Conservation (phyloP, 2,888 invertebrate species). For the Imbricaverruca yamaguchii region DNA sequence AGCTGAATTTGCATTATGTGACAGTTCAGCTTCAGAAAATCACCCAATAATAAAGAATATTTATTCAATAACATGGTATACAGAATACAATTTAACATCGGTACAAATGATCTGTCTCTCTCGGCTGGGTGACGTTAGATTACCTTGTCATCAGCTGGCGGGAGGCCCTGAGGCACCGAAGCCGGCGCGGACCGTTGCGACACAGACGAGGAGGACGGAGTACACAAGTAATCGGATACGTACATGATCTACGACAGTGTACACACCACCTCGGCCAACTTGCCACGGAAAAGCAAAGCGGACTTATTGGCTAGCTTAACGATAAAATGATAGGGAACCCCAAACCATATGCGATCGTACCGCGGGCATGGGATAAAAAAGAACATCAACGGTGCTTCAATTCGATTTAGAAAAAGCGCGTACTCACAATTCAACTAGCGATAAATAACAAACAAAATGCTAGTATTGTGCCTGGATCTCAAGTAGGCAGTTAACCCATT, state of each 20-base stretch:
- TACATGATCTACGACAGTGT: conserved; percentile 6
- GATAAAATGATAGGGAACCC: conserved; percentile 10
- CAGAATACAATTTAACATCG: conserved; percentile 18
- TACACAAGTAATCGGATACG: not conserved
- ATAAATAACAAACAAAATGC: not conserved
- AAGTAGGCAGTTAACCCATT: no score
- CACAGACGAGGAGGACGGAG: not conserved
- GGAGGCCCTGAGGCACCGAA: not conserved
- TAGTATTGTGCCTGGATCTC: no score
- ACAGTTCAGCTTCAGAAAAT: no score
- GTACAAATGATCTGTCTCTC: not conserved
- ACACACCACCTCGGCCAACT: not conserved
- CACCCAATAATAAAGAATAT: conserved; percentile 12
- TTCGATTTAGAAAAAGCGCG: not conserved
- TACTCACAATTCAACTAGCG: not conserved
- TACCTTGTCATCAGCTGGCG: not conserved
- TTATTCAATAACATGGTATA: conserved; percentile 22
- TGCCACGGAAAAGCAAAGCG: not conserved
- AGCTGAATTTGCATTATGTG: no score
- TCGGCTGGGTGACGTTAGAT: not conserved
- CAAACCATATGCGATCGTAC: conserved; percentile 6
- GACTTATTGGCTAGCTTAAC: conserved; percentile 14
- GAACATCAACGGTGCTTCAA: not conserved
- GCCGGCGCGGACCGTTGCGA: not conserved
- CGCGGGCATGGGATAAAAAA: not conserved